Evolutionary conservation across 2,797 vertebrate species (phyloP).

Genomic region (Manis pentadactyla): DNA sequence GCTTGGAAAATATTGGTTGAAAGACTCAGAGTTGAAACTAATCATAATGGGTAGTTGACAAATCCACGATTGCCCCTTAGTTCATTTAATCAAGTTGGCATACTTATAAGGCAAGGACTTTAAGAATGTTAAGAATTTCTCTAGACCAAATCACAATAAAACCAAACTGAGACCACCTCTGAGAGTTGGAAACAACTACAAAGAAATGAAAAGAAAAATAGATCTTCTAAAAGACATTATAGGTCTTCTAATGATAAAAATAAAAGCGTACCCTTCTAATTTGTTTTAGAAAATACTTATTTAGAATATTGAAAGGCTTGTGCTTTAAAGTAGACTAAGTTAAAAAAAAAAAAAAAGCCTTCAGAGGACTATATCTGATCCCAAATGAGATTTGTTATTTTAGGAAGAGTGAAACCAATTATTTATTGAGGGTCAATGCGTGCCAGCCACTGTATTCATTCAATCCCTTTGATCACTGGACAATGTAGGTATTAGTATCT

Average conservation of each 20-base stretch:
- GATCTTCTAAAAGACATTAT: background rate
- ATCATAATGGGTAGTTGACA: background rate
- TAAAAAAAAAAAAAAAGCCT: background rate
- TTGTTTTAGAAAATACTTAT: conserved; percentile 19
- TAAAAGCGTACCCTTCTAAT: background rate
- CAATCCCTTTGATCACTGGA: background rate
- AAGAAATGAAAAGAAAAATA: conserved; percentile 33
- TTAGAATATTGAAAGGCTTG: conserved; percentile 7
- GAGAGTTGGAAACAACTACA: background rate
- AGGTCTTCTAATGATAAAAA: conserved; percentile 45
- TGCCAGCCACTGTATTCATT: background rate
- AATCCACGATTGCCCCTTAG: background rate
- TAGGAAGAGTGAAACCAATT: background rate
- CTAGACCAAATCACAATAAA: conserved; percentile 19
- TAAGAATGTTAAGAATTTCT: conserved; percentile 57
- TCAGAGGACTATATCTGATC: background rate
- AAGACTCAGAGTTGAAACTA: background rate
- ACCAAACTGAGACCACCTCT: conserved; percentile 5
- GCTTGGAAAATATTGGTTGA: conserved; percentile 43
- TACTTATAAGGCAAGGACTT: background rate
- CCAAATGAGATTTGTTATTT: background rate
- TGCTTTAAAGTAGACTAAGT: background rate
- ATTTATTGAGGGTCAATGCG: background rate
- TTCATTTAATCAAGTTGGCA: conserved; percentile 27
- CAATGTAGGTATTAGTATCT: background rate